Conservation (phyloP, 1,140 invertebrate genomes). For the Psilanteris sp. region DNA sequence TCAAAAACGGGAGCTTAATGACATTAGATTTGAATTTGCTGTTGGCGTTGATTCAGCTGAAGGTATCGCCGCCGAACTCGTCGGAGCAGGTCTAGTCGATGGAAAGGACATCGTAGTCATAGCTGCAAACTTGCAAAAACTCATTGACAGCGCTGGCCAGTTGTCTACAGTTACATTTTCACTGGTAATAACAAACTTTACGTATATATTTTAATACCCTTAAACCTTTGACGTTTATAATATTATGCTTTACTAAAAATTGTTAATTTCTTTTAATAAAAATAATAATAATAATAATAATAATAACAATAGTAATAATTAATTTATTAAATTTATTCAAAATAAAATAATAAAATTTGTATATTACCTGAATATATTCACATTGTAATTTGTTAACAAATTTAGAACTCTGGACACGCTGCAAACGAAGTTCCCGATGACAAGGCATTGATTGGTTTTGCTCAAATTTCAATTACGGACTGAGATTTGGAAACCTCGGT, state of each 20-base stretch:
- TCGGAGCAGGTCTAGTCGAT: conserved; percentile 96
- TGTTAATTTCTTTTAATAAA: too few relatives aligned
- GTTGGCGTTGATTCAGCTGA: conserved; percentile 95
- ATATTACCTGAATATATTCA: too few relatives aligned
- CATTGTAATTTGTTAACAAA: neutral
- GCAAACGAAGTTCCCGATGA: conserved; percentile 94
- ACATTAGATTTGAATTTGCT: conserved; percentile 98
- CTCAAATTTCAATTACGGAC: conserved; percentile 95
- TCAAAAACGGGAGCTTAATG: conserved; percentile 94
- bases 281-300: too few relatives aligned
- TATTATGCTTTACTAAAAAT: too few relatives aligned
- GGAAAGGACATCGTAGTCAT: conserved; percentile 94
- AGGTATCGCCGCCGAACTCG: conserved; percentile 95
- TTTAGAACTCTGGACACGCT: conserved; percentile 90
- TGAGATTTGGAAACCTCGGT: conserved; percentile 78
- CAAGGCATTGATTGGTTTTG: conserved; percentile 96
- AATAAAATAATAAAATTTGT: too few relatives aligned
- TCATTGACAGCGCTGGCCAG: conserved; percentile 86
- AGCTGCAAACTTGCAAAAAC: conserved; percentile 93
- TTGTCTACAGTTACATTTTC: conserved; percentile 91
- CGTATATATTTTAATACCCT: too few relatives aligned
- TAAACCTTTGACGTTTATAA: too few relatives aligned
- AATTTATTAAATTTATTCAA: neutral
- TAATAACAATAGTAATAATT: too few relatives aligned
- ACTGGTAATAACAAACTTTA: too few relatives aligned